These are phyloP conservation scores for Drosophila paulistorum DNA, from an alignment of 1,140 invertebrate species.

Conservation along the genomic window DNA sequence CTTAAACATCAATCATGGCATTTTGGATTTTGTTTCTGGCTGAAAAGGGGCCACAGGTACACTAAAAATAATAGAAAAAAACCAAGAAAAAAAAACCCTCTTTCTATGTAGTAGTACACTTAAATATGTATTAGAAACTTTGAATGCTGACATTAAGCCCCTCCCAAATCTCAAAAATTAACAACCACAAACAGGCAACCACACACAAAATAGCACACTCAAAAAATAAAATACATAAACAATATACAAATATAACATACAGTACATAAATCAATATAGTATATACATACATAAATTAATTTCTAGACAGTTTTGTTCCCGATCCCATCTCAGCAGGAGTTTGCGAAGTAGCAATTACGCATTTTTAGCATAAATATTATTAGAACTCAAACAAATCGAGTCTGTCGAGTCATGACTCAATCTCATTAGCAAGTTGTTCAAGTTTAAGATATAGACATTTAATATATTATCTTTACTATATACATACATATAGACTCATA, in stretches of 20 bases:
- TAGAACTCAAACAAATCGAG: constrained; percentile 42
- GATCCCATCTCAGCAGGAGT: constrained; percentile 15
- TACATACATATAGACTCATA: constrained; percentile 34
- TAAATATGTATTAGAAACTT: background rate
- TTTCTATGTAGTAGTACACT: constrained; percentile 19
- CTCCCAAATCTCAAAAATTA: background rate
- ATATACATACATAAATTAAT: constrained; percentile 37
- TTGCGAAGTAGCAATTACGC: constrained; percentile 81
- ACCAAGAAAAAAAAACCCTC: constrained; percentile 18
- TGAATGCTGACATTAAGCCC: background rate
- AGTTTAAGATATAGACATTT: constrained; percentile 74
- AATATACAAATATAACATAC: background rate
- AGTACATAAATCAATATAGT: background rate
- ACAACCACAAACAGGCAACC: background rate
- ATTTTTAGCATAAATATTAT: constrained; percentile 79
- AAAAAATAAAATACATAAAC: background rate
- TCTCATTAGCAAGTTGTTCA: constrained; percentile 80
- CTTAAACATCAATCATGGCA: constrained; percentile 15
- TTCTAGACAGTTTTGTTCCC: constrained; percentile 64
- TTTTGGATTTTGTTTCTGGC: constrained; percentile 1
- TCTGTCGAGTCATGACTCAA: constrained; percentile 76
- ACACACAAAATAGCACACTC: constrained; percentile 2
- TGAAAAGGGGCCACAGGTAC: constrained; percentile 55
- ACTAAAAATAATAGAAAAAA: constrained; percentile 41
- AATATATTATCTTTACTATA: constrained; percentile 46